Evolutionary conservation across 1,140 invertebrate species (phyloP), one percentile per base, ranked within the genome.

Genomic region (Melanaphis sacchari): DNA sequence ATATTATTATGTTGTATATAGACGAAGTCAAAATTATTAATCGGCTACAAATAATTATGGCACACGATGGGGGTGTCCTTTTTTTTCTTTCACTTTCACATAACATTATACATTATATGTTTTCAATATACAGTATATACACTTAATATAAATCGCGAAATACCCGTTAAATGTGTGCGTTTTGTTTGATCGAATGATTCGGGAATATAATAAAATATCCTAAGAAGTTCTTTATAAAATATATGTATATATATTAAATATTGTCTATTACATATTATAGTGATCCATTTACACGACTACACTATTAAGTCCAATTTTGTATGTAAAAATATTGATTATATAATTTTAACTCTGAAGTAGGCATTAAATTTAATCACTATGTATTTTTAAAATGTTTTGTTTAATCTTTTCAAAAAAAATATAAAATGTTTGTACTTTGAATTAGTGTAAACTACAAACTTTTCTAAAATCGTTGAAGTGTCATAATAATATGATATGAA

Each of bases 21-120:
- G 38, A 52, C 43, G 76, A n/a, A 46, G 41, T 18, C 26, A 18
- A 40, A 31, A 24, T 76, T 76, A 91, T 91, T 91, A 76, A 31
- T 36, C 59, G 54, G 40, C 26, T 91, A 91, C 90, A 43, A 76
- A 91, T 76, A 91, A 91, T 91, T 91, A 91, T 38, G 40, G 90
- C 90, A 43, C 54, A 41, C 54, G 54, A 41, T 66, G 54, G 52
- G 90, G 52, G 54, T 91, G 54, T 91, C 54, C 21, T 76, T 76
- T 41, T 66, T 76, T 41, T 91, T n/a, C 46, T n/a, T n/a, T n/a
- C n/a, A n/a, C 41, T 66, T 66, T 66, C 43, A 40, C 9, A 59
- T 59, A 41, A n/a, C 52, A 66, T 66, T 66, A 66, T 66, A 66
- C n/a, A 66, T 66, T 18, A n/a, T 49, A 76, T 76, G 40, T 91